Base-by-base conservation (phyloP, 2,888 invertebrate species). In the Brachynemurus nebulosus region DNA sequence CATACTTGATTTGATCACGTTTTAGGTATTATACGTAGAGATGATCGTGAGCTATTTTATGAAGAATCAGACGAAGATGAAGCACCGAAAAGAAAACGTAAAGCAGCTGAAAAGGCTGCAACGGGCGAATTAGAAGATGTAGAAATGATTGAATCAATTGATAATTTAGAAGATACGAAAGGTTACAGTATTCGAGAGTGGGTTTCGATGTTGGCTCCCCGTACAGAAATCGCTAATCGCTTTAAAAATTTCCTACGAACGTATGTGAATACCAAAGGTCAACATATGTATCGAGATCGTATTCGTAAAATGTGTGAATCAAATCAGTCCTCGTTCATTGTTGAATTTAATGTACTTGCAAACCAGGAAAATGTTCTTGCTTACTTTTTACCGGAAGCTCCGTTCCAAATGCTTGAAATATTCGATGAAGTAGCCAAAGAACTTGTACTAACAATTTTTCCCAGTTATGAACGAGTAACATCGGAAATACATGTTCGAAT, bases 371-470 rank as follows among this genome's bases (percentile, higher is more conserved):
- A 93, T 61, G 90, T 91, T 1, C 68, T 98, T 38, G 96, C 96
- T 0, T 97, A 91, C 64, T 98, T 99, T 63, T 61, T 98, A 40
- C 97, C 97, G 0, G 97, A 98, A 64, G 97, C 97, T 0, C 98
- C 98, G 0, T 78, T 84, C 51, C 93, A 96, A 68, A 91, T 97
- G 86, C 66, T 97, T n/a, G 82, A 86, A 60, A 91, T 95, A 51
- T 92, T 97, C 61, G 91, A 96, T 63, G 84, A 89, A 66, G 91
- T 92, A 0, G 88, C 89, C n/a, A 89, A 86, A 60, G 84, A 86
- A 42, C 80, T 97, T 51, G 96, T 97, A 0, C 67, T 96, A 14
- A 82, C 83, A 46, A 86, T 95, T 66, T 98, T 90, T 59, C 96
- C 98, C 0, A 89, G 91, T 56, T 99, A 99, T 60, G 89, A 90